These are phyloP conservation scores for Leptonema lineaticorne DNA, from an alignment of 1,140 invertebrate species.

Conservation along the genomic window DNA sequence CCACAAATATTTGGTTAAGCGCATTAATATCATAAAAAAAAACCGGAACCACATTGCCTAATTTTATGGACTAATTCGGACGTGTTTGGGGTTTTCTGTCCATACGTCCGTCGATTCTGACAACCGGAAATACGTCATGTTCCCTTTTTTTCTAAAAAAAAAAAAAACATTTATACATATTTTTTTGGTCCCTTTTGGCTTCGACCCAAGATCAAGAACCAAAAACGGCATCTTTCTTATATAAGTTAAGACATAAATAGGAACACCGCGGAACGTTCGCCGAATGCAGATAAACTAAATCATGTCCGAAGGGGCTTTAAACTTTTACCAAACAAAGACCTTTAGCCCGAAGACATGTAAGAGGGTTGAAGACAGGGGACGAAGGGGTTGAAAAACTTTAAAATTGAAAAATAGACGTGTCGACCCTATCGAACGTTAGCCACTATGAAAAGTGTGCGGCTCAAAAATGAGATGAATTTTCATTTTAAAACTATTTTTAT, in stretches of 20 bases:
- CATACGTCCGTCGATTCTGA: not conserved
- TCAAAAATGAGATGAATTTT: too few relatives aligned
- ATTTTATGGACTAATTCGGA: too few relatives aligned
- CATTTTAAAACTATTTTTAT: too few relatives aligned
- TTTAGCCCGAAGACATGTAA: too few relatives aligned
- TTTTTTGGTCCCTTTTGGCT: conserved; percentile 29
- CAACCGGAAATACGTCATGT: not conserved
- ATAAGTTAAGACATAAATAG: conserved; percentile 34
- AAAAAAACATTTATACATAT: too few relatives aligned
- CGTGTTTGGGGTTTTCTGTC: too few relatives aligned
- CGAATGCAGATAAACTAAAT: conserved; percentile 12
- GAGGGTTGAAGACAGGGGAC: too few relatives aligned
- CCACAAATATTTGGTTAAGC: too few relatives aligned
- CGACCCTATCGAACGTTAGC: not conserved
- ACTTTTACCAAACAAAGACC: not conserved
- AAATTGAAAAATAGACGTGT: conserved; percentile 13
- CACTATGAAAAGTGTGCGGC: not conserved
- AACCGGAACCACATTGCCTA: too few relatives aligned
- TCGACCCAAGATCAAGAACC: conserved; percentile 14
- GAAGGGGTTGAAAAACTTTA: not conserved
- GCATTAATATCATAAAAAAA: too few relatives aligned
- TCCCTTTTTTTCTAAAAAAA: not conserved
- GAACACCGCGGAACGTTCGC: not conserved
- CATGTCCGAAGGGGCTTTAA: conserved; percentile 1
- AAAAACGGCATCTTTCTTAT: conserved; percentile 23